Conservation (phyloP, 2,888 invertebrate genomes). For the Nomada fucata region DNA sequence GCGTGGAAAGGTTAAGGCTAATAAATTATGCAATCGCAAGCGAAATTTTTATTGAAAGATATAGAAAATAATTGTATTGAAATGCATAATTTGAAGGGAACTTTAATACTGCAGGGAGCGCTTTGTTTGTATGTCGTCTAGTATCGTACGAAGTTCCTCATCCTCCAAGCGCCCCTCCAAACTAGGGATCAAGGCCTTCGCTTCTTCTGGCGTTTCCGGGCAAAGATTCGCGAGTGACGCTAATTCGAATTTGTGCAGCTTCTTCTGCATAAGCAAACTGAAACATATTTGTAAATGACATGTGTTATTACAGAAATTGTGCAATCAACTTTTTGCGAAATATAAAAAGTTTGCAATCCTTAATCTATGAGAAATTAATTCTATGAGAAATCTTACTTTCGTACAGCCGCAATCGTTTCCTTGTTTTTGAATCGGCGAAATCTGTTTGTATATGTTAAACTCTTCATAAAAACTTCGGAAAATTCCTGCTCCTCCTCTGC, state of each 20-base stretch:
- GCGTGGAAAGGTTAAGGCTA: background rate
- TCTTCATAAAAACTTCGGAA: slow-evolving; percentile 99
- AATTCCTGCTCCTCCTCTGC: slow-evolving; percentile 99
- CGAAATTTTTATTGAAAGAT: slow-evolving; percentile 31
- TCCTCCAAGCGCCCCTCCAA: slow-evolving; percentile 99
- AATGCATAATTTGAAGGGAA: background rate
- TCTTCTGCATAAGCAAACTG: slow-evolving; percentile 96
- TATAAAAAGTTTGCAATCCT: background rate
- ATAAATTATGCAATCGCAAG: background rate
- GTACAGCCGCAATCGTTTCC: slow-evolving; percentile 97
- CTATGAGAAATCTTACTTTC: slow-evolving; percentile 88
- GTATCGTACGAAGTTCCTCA: slow-evolving; percentile 97
- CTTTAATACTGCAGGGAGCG: slow-evolving; percentile 96
- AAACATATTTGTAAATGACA: slow-evolving; percentile 72
- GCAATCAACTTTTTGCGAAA: background rate
- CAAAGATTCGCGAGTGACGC: slow-evolving; percentile 99
- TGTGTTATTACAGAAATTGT: background rate
- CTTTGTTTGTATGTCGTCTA: slow-evolving; percentile 99
- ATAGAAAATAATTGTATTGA: slow-evolving; percentile 33
- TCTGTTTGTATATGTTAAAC: slow-evolving; percentile 96
- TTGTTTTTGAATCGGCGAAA: slow-evolving; percentile 99
- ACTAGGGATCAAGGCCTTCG: slow-evolving; percentile 98
- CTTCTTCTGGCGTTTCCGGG: slow-evolving; percentile 99
- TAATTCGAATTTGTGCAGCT: slow-evolving; percentile 98
- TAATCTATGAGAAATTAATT: background rate